Base-by-base conservation (phyloP, 2,888 invertebrate genomes). In the Gibbula magus region DNA sequence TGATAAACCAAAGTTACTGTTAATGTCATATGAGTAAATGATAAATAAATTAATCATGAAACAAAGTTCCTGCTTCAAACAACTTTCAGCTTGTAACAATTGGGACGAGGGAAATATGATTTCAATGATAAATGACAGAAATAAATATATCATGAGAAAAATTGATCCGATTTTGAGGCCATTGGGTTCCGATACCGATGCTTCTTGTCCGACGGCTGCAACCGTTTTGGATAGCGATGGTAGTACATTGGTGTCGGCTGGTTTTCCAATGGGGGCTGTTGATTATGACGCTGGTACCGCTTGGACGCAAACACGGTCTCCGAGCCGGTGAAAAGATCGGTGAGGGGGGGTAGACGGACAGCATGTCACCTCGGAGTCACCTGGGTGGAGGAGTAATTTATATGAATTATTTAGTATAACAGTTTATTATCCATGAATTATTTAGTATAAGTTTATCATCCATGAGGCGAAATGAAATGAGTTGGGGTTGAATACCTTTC, bases 291-390 rank as follows among this genome's bases (percentile, higher is more conserved):
- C 66, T 87, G 87, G 80, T 88, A 89, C 22, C 86, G 84, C 61
- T 81, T 84, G n/a, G 89, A 89, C 7, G 88, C 75, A 66, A 88
- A 86, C 74, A 87, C 81, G 52, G 88, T 84, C 80, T 86, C 83
- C 67, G 79, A 85, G 75, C 86, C 87, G 78, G 81, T 87, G 74
- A 88, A 87, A 29, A 87, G 79, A 74, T 87, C 86, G 76, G 87
- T 85, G 53, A 89, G 84, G 32, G 91, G 91, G 85, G 90, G 91
- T 82, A 91, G 88, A 83, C 90, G 90, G 88, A 89, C 87, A 52
- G 87, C 84, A 87, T 87, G 90, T 91, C 91, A 91, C 83, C 90
- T 89, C 54, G 70, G 45, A 13, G 5, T 45, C 45, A 73, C 52
- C 78, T 61, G 53, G 75, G 77, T n/a, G 77, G 70, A 8, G 70